These are phyloP conservation scores for Etheostoma spectabile DNA, from an alignment of 2,113 vertebrate genomes.

Conservation along the genomic window DNA sequence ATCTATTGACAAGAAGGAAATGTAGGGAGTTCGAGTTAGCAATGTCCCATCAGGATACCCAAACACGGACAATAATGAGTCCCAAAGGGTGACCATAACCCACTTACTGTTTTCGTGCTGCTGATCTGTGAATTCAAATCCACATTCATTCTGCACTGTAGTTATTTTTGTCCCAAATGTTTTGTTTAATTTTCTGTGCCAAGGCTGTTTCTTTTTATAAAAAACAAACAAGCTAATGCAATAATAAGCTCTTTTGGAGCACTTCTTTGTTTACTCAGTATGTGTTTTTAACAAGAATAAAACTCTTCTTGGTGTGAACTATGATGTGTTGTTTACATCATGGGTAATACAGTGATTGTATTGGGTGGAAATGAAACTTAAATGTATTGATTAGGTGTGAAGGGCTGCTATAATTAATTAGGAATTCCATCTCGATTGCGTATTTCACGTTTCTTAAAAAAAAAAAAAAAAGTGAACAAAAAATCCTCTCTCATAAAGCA, in stretches of 20 bases:
- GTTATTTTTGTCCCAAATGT: conserved; percentile 44
- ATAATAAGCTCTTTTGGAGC: conserved; percentile 52
- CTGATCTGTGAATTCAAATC: conserved; percentile 71
- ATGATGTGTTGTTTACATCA: conserved; percentile 21
- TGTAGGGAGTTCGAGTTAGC: conserved; percentile 77
- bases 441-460: no score
- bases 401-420: neutral
- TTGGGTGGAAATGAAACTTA: neutral
- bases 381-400: neutral
- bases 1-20: conserved; percentile 69
- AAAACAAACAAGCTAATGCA: conserved; percentile 43
- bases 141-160: conserved; percentile 82
- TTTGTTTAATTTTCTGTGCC: conserved; percentile 17
- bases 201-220: conserved; percentile 20
- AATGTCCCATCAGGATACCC: conserved; percentile 13
- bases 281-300: conserved; percentile 63
- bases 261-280: conserved; percentile 54
- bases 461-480: no score
- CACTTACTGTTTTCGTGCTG: conserved; percentile 37
- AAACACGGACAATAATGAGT: conserved; percentile 30
- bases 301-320: conserved; percentile 27
- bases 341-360: neutral
- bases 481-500: neutral
- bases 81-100: neutral
- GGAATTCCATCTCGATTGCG: neutral